These are phyloP conservation scores for Plectropomus leopardus DNA, from an alignment of 2,113 vertebrate species.

Conservation along the genomic window DNA sequence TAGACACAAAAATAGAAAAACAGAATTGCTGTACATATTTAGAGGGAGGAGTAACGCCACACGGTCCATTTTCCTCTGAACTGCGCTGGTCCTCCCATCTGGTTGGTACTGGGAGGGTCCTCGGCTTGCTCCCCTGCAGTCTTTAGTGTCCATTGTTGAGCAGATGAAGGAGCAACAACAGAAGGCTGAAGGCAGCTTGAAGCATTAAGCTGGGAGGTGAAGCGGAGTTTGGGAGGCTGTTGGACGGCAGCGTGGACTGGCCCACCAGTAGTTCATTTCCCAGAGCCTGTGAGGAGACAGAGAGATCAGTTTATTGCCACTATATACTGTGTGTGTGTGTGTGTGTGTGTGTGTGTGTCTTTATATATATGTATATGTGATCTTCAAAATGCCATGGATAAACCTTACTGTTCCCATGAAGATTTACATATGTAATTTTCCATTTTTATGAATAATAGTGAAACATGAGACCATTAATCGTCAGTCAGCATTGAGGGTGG, in stretches of 20 bases:
- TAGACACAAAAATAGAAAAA: constrained; percentile 70
- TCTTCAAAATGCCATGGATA: neutral
- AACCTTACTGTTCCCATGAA: constrained; percentile 2
- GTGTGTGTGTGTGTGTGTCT: too few species aligned
- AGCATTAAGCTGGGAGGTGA: constrained; percentile 45
- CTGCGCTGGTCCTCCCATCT: constrained; percentile 54
- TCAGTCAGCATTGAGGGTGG: neutral
- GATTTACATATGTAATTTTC: constrained; percentile 9
- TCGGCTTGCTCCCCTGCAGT: constrained; percentile 25
- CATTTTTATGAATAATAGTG: constrained; percentile 6
- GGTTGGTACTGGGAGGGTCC: constrained; percentile 47
- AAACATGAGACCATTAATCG: neutral
- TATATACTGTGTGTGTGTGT: too few species aligned
- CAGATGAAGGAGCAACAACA: constrained; percentile 71
- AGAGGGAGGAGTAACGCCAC: constrained; percentile 45
- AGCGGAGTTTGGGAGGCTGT: constrained; percentile 72
- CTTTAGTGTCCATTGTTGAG: constrained; percentile 73
- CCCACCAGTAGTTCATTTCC: constrained; percentile 80
- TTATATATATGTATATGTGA: too few species aligned
- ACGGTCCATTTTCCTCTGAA: constrained; percentile 54
- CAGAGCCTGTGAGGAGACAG: constrained; percentile 71
- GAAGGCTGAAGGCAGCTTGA: constrained; percentile 61
- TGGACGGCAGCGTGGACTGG: constrained; percentile 75
- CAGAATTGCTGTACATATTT: constrained; percentile 76
- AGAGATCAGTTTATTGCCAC: constrained; percentile 15